A percentile compares a stretch with the other conserved stretches of the same genome.
phyloP scores from a whole-genome alignment of 2,888 invertebrate species.

The Drosophila vallismaia region DNA sequence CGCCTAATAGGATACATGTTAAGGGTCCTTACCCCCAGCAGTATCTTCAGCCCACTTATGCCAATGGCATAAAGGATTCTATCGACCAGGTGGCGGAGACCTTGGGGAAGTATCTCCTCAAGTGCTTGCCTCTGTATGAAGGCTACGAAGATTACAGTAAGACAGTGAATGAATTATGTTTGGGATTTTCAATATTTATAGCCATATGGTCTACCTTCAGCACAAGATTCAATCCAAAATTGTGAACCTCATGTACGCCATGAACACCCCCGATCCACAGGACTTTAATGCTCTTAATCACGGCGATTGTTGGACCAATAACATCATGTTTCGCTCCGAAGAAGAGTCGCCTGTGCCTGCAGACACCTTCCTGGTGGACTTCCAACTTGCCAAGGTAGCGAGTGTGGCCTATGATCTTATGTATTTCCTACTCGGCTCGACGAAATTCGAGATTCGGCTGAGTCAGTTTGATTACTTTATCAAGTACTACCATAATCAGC shows the following conservation, averaged over 20 bases:
- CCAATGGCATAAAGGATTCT: constrained; percentile 26
- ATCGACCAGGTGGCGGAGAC: constrained; percentile 33
- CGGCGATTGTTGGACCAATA: constrained; percentile 78
- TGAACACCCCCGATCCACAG: constrained; percentile 45
- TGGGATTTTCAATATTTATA: neutral
- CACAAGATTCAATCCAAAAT: constrained; percentile 42
- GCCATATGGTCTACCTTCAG: neutral
- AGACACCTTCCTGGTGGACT: constrained; percentile 71
- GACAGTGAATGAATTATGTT: constrained; percentile 32
- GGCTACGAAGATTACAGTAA: constrained; percentile 49
- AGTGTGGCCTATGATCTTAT: constrained; percentile 72
- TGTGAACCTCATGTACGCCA: constrained; percentile 29
- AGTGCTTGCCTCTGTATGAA: constrained; percentile 46
- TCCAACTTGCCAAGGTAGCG: constrained; percentile 68
- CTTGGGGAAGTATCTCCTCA: constrained; percentile 28
- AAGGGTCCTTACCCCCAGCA: constrained; percentile 50
- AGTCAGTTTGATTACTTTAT: constrained; percentile 74
- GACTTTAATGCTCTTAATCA: constrained; percentile 76
- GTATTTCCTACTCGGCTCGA: constrained; percentile 74
- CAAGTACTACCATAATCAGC: constrained; percentile 72
- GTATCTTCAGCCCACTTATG: constrained; percentile 25
- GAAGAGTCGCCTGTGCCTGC: constrained; percentile 42
- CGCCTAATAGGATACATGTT: constrained; percentile 61
- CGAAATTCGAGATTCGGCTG: constrained; percentile 66
- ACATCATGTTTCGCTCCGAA: constrained; percentile 76